Evolutionary conservation across 2,797 vertebrate genomes (phyloP).

Genomic region (Erethizon dorsatum): DNA sequence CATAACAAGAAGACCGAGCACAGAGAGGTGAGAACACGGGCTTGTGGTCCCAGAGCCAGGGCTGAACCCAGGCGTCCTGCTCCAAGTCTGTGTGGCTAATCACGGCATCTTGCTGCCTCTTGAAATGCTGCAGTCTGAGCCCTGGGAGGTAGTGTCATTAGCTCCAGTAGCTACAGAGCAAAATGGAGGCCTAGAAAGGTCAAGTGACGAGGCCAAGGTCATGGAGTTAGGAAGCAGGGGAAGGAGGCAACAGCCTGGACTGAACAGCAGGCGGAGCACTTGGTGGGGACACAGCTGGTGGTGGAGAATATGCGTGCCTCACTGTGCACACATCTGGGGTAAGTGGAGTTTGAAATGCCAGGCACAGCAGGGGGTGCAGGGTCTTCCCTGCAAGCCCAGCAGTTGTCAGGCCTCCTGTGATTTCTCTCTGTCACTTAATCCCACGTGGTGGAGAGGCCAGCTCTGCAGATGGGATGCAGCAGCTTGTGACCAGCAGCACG

Average conservation of each 20-base stretch:
- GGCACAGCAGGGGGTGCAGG: fast-evolving
- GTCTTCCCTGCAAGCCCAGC: not conserved
- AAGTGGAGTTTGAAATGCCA: not conserved
- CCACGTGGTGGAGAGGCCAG: fast-evolving
- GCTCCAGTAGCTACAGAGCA: not conserved
- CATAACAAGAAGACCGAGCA: no score
- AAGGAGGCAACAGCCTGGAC: not conserved
- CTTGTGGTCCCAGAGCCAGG: not conserved
- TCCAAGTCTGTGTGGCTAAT: not conserved
- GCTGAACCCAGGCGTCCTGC: not conserved
- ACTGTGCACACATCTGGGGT: not conserved
- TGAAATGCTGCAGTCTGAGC: not conserved
- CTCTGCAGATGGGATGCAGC: not conserved
- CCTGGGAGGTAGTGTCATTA: not conserved
- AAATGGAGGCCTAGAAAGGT: not conserved
- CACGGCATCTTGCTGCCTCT: not conserved
- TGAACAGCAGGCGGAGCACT: not conserved
- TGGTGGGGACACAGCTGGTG: not conserved
- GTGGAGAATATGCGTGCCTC: not conserved
- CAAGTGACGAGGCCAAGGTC: not conserved
- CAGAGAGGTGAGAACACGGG: not conserved
- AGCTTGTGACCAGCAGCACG: fast-evolving
- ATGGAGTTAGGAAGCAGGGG: not conserved
- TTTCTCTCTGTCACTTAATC: not conserved
- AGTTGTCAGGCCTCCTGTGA: fast-evolving